These are phyloP conservation scores for Mystacides longicornis DNA, from an alignment of 2,888 invertebrate species.

Conservation along the genomic window DNA sequence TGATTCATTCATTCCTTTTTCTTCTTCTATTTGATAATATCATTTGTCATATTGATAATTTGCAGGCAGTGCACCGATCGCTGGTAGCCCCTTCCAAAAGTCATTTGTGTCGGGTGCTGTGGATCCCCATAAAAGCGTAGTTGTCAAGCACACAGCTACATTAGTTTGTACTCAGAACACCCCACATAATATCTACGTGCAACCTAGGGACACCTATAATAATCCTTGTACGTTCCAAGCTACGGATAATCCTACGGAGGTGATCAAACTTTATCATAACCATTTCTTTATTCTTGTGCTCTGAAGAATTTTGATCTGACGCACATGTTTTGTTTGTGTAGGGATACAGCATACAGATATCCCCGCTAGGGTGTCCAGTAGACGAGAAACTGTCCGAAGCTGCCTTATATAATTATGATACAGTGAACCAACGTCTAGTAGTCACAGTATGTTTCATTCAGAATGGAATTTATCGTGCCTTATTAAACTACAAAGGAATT, in stretches of 20 bases:
- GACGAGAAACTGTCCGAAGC: constrained; percentile 49
- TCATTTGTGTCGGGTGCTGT: constrained; percentile 78
- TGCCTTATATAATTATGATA: constrained; percentile 66
- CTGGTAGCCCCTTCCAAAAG: constrained; percentile 80
- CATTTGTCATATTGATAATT: not conserved
- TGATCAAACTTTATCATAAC: constrained; percentile 26
- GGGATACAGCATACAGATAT: constrained; percentile 57
- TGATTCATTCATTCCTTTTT: not conserved
- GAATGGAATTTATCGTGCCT: constrained; percentile 77
- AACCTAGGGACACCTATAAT: constrained; percentile 87
- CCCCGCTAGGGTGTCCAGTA: constrained; percentile 51
- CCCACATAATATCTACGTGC: constrained; percentile 71
- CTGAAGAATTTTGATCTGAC: not conserved
- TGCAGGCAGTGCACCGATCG: constrained; percentile 63
- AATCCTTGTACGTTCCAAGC: constrained; percentile 66
- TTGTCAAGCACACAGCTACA: constrained; percentile 75
- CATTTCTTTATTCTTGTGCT: not conserved
- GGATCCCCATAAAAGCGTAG: constrained; percentile 75
- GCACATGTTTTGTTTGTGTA: constrained; percentile 31
- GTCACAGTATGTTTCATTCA: constrained; percentile 70
- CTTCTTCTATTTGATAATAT: not conserved
- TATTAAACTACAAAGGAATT: constrained; percentile 65
- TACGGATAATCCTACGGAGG: constrained; percentile 54
- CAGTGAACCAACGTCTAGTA: constrained; percentile 68
- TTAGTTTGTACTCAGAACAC: constrained; percentile 75